Evolutionary conservation across 2,888 invertebrate genomes (phyloP), one percentile per base, ranked within the genome.

Genomic region (Rotaria sp.): DNA sequence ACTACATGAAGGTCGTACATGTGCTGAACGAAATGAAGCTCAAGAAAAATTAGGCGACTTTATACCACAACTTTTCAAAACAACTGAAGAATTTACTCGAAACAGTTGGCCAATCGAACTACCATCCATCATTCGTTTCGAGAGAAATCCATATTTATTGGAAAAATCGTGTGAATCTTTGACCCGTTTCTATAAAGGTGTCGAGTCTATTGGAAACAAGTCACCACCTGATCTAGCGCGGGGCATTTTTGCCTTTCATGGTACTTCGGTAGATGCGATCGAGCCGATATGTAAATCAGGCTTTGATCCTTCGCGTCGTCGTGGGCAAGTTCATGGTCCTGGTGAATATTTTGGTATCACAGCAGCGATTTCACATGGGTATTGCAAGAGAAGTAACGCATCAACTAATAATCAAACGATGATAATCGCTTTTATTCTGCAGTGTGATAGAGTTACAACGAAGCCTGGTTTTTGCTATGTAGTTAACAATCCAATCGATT

Each of bases 271-370:
- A 2, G 21, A 84, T 35, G 84, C 84, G 2, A 35, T 84, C 8
- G 57, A 45, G n/a, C n/a, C 52, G 0, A 84, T 84, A 3, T 84
- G 84, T 57, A 26, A 84, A 3, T n/a, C 84, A 26, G 84, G 84
- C 0, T 84, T 84, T 41, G 84, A 84, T n/a, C 50, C 84, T 3
- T 48, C 35, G 38, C 38, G 84, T 35, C 52, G 84, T 38, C 38
- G 35, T 21, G 84, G 84, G 7, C 84, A 84, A 24, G 84, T 41
- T 7, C 50, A 45, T 35, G 84, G 84, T 2, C 24, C n/a, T 7
- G 84, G 84, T 24, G 84, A 84, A 57, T 84, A 84, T n/a, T 84
- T 84, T 11, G 84, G 84, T 15, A 11, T 48, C 24, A 84, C 48
- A 21, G 41, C 84, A 13, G 38, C 55, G 26, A 24, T 84, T 38